phyloP scores from a whole-genome alignment of 2,888 invertebrate species.

The Carcina quercana region DNA sequence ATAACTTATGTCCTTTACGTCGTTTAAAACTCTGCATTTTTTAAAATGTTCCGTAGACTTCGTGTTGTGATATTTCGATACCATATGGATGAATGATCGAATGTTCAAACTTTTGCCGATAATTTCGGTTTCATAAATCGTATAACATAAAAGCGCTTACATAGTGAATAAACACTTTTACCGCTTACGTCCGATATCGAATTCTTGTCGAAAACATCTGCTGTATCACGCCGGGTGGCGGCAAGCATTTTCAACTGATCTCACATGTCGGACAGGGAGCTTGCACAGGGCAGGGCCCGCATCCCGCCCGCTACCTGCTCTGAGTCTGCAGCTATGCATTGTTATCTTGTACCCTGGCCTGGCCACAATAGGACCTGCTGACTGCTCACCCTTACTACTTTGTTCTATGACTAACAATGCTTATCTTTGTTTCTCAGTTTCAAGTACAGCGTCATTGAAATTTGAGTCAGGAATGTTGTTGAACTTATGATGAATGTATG shows the following conservation, averaged over 20 bases:
- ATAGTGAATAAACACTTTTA: neutral
- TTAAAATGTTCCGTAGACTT: too few relatives aligned
- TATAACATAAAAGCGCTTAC: too few relatives aligned
- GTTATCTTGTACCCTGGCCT: slow-evolving; percentile 30
- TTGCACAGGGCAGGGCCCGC: slow-evolving; percentile 46
- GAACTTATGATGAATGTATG: too few relatives aligned
- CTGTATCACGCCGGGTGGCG: slow-evolving; percentile 40
- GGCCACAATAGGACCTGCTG: slow-evolving; percentile 47
- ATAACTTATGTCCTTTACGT: too few relatives aligned
- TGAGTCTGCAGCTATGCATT: slow-evolving; percentile 38
- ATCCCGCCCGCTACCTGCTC: slow-evolving; percentile 61
- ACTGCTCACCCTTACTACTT: too few relatives aligned
- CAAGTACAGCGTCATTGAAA: slow-evolving; percentile 34
- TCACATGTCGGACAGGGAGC: slow-evolving; percentile 38
- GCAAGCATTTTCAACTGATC: slow-evolving; percentile 39
- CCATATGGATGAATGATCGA: too few relatives aligned
- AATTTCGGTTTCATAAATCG: too few relatives aligned
- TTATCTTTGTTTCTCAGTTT: slow-evolving; percentile 41
- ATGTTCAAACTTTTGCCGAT: neutral
- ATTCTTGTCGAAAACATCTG: slow-evolving; percentile 39
- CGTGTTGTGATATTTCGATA: too few relatives aligned
- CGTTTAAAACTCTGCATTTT: too few relatives aligned
- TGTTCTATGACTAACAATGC: slow-evolving; percentile 43
- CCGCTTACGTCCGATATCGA: slow-evolving; percentile 17
- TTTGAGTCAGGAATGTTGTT: slow-evolving; percentile 8